These are phyloP conservation scores for Timema podura DNA, from an alignment of 2,888 invertebrate species.

Conservation along the genomic window DNA sequence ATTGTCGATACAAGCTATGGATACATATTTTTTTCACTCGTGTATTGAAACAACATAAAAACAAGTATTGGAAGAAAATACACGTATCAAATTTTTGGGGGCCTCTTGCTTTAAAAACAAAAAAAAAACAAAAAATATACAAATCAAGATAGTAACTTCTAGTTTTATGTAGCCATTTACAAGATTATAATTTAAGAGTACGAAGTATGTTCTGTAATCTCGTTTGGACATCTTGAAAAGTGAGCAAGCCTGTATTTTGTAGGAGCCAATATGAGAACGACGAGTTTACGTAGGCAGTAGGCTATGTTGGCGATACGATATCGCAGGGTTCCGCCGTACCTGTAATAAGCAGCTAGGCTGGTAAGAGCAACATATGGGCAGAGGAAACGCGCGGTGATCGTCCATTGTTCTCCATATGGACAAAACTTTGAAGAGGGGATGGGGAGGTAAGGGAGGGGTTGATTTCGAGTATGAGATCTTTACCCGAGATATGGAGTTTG, in stretches of 20 bases:
- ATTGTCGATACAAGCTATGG: no score
- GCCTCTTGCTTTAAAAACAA: no score
- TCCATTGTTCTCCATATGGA: slow-evolving; percentile 19
- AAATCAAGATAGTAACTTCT: slow-evolving; percentile 10
- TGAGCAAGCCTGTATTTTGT: neutral
- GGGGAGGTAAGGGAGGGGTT: neutral
- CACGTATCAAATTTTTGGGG: slow-evolving; percentile 1
- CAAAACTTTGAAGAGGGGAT: neutral
- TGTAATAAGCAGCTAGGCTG: slow-evolving; percentile 19
- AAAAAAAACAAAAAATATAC: slow-evolving; percentile 6
- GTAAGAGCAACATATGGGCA: neutral
- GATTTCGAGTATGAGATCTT: neutral
- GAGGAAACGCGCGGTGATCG: slow-evolving; percentile 9
- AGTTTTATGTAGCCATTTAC: slow-evolving; percentile 10
- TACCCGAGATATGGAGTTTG: neutral
- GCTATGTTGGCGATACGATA: slow-evolving; percentile 1
- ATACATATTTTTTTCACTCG: no score
- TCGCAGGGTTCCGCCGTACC: neutral
- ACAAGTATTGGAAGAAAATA: neutral
- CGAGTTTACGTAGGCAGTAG: neutral
- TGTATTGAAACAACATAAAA: no score
- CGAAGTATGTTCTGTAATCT: slow-evolving; percentile 15
- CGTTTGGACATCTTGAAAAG: slow-evolving; percentile 9
- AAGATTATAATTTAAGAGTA: slow-evolving; percentile 10
- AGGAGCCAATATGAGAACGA: slow-evolving; percentile 10